These are phyloP conservation scores for Orchesellides sinensis DNA, from an alignment of 2,888 invertebrate genomes.

Conservation along the genomic window DNA sequence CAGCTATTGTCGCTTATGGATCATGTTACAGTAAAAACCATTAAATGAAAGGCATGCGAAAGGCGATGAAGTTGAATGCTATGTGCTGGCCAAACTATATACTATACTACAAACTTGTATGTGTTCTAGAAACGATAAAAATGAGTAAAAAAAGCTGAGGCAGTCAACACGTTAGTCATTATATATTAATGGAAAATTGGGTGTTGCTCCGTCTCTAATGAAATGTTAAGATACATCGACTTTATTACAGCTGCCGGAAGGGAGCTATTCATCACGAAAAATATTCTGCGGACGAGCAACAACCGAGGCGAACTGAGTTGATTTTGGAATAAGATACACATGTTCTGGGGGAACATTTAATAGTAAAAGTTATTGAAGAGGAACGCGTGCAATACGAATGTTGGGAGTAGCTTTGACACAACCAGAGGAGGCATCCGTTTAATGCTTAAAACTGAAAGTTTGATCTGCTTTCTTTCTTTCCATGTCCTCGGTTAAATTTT, in stretches of 20 bases:
- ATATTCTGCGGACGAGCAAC: background rate
- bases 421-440: background rate
- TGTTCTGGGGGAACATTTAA: too few species aligned
- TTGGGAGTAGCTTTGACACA: background rate
- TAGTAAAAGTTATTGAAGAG: background rate
- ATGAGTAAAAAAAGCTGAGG: slow-evolving; percentile 7
- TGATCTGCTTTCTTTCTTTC: too few species aligned
- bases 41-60: slow-evolving; percentile 25
- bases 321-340: slow-evolving; percentile 17
- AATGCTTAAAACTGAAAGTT: background rate
- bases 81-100: too few species aligned
- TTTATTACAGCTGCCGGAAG: slow-evolving; percentile 27
- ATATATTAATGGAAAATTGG: slow-evolving; percentile 34
- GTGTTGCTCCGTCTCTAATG: slow-evolving; percentile 31
- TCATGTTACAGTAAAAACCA: slow-evolving; percentile 16
- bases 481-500: background rate
- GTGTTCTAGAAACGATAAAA: slow-evolving; percentile 12
- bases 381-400: background rate
- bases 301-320: too few species aligned
- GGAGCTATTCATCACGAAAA: slow-evolving; percentile 25
- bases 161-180: slow-evolving; percentile 22
- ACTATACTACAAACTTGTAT: background rate
- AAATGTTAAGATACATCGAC: slow-evolving; percentile 39
- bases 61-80: background rate
- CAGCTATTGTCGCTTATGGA: background rate